Conservation (phyloP, 2,797 vertebrate genomes). For the Melanotaenia boesemani region DNA sequence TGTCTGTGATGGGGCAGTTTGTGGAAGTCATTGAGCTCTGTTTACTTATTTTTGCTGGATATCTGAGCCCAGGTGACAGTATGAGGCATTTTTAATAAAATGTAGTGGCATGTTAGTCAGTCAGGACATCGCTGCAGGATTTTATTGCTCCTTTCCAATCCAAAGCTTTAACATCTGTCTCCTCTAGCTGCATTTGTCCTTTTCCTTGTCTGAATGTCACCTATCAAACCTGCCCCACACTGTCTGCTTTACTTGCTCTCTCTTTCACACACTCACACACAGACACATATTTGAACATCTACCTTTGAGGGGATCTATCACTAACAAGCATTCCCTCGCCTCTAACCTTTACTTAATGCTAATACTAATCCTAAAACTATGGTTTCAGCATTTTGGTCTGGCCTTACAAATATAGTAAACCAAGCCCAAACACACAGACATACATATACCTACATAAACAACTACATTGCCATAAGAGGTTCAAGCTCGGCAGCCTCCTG, state of each 20-base stretch:
- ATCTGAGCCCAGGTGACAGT: constrained; percentile 28
- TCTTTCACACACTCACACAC: neutral
- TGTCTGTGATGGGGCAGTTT: constrained; percentile 44
- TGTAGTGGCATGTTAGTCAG: constrained; percentile 26
- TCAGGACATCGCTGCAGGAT: constrained; percentile 33
- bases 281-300: neutral
- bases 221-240: constrained; percentile 40
- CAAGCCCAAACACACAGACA: constrained; percentile 9
- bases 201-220: constrained; percentile 65
- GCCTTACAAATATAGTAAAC: constrained; percentile 8
- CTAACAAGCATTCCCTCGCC: too few species aligned
- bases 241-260: neutral
- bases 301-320: neutral
- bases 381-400: neutral
- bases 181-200: constrained; percentile 52
- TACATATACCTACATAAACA: constrained; percentile 11
- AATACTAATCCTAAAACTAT: neutral
- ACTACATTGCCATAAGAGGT: constrained; percentile 14
- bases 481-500: constrained; percentile 59
- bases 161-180: constrained; percentile 48
- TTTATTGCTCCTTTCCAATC: constrained; percentile 73
- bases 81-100: constrained; percentile 49
- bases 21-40: constrained; percentile 37
- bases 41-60: constrained; percentile 47
- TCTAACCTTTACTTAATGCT: neutral